Evolutionary conservation across 1,140 invertebrate genomes (phyloP), one percentile per base, ranked within the genome.

Genomic region (Meteorus sp.): DNA sequence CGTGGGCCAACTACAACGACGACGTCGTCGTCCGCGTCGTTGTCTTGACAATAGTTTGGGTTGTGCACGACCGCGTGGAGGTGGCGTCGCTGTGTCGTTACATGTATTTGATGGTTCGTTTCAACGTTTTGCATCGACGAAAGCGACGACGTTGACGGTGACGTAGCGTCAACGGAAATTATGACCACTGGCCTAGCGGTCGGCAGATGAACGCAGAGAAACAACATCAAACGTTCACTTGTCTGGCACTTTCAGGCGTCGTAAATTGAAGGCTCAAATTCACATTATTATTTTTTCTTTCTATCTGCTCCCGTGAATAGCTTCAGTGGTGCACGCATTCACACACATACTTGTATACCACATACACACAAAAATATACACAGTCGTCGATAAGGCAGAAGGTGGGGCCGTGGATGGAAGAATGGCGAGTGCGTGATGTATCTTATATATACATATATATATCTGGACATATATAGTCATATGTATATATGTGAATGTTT

Each of bases 331-430:
- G n/a, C n/a, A n/a, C n/a, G n/a, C n/a, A n/a, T n/a, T n/a, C n/a
- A n/a, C n/a, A n/a, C n/a, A n/a, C n/a, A n/a, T n/a, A n/a, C n/a
- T n/a, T n/a, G n/a, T n/a, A n/a, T n/a, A n/a, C n/a, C n/a, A n/a
- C n/a, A n/a, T n/a, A n/a, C n/a, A n/a, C n/a, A n/a, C n/a, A n/a
- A n/a, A n/a, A 11, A 2, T 17, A 17, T 23, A 8, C 19, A 44
- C 41, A 20, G 7, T n/a, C 43, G 56, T 58, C 56, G 56, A 48
- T 58, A 58, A 58, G 47, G 56, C 56, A 50, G 56, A 56, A 58
- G 56, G 43, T 56, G 39, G 56, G 47, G 47, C 55, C 13, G 35
- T 7, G 8, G 11, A 13, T 11, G 39, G 9, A 50, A 57, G 33
- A 57, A 57, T 39, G 29, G 44, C 17, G 29, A 29, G 25, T 31